Base-by-base conservation (phyloP, 2,797 vertebrate species). In the Enteromius viviparus region DNA sequence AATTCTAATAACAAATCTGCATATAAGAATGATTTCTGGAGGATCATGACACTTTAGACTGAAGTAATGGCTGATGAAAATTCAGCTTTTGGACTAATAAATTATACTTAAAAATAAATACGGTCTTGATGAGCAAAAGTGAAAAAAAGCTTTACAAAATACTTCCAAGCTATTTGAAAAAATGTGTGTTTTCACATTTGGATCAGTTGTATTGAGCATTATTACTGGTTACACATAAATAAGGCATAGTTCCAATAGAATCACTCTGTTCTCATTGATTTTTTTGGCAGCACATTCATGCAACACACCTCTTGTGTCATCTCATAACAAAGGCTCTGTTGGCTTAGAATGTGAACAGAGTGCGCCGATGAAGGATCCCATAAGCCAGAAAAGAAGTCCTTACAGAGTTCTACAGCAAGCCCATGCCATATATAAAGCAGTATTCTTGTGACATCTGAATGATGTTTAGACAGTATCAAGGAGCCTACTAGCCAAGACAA, bases 281-380 rank as follows among this genome's bases (percentile, higher is more conserved):
- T 79, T 32, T 53, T 68, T 58, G 78, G 49, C 51, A 45, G 78
- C 11, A 60, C 51, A 10, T 21, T 70, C 10, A 53, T 29, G 49
- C 49, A 23, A 71, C 78, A 70, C 37, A 71, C 51, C 26, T 62
- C 4, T 62, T 7, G 62, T 62, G 26, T 47, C 11, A 60, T 32
- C 77, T 55, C 47, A 19, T 53, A 40, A 47, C 19, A 60, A 34
- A 71, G 23, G 12, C 5, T 65, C 17, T 70, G 15, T 80, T 81
- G 29, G 11, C 47, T 74, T 51, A 23, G 29, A 21, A 23, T 74
- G 17, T 51, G 14, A 49, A 75, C 45, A 37, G 29, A 64, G n/a
- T 49, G 37, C 17, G 51, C 17, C 0, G 1, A 53, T 42, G 55
- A 51, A 47, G 29, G 29, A 47, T 74, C 11, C 15, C 55, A 32